Evolutionary conservation across 2,888 invertebrate genomes (phyloP).

Genomic region (Argyresthia goedartella): DNA sequence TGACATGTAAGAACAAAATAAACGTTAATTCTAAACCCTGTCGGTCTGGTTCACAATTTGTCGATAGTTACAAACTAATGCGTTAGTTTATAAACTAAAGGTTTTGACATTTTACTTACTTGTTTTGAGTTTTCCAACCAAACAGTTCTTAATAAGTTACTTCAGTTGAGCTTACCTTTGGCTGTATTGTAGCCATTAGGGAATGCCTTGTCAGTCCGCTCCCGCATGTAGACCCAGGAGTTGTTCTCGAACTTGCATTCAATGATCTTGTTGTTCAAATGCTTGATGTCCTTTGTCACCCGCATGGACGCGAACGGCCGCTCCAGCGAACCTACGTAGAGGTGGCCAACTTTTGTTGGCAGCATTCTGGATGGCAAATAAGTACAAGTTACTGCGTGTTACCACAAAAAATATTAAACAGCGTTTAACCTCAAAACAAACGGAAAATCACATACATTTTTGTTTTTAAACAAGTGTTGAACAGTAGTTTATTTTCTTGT

Average conservation of each 20-base stretch:
- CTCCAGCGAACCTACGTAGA: conserved; percentile 83
- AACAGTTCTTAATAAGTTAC: too few species aligned
- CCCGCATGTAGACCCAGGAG: conserved; percentile 94
- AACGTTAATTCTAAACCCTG: too few species aligned
- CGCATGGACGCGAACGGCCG: conserved; percentile 80
- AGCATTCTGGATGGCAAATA: conserved; percentile 69
- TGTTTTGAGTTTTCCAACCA: too few species aligned
- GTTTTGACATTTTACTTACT: too few species aligned
- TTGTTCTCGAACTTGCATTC: conserved; percentile 90
- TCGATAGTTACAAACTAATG: too few species aligned
- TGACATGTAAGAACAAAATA: too few species aligned
- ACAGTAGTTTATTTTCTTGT: too few species aligned
- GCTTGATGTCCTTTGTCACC: conserved; percentile 81
- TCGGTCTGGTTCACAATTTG: too few species aligned
- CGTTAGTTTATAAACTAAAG: too few species aligned
- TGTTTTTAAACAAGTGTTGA: too few species aligned
- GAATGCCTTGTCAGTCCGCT: conserved; percentile 95
- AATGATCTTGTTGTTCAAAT: conserved; percentile 92
- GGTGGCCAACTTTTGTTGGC: conserved; percentile 75
- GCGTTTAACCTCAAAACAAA: not conserved
- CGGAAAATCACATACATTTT: too few species aligned
- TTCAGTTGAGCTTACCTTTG: conserved; percentile 54
- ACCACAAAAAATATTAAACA: too few species aligned
- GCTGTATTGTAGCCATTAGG: conserved; percentile 94
- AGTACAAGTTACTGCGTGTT: not conserved